A percentile compares a stretch with the other conserved stretches of the same genome.
Evolutionary conservation across 1,140 invertebrate species (phyloP).

Genomic region (Neodiprion lecontei): DNA sequence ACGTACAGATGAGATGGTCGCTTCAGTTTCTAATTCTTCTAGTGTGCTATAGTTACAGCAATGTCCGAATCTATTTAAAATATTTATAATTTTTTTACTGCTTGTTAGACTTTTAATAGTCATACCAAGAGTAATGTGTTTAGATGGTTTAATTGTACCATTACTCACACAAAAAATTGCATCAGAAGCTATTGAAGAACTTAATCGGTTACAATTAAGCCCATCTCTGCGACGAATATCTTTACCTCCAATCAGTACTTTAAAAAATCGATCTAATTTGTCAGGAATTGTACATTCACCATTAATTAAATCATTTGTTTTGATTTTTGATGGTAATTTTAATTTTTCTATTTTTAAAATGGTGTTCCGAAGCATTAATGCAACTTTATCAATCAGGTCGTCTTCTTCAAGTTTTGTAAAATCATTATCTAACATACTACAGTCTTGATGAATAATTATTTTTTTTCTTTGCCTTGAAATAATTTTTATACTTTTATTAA

Average conservation of each 20-base stretch:
- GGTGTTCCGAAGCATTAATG: background rate
- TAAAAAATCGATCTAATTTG: background rate
- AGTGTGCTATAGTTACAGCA: constrained; percentile 16
- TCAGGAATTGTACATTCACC: background rate
- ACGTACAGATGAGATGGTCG: constrained; percentile 1
- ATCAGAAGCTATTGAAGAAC: background rate
- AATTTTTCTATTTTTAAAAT: background rate
- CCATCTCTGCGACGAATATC: background rate
- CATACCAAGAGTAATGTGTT: background rate
- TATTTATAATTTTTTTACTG: constrained; percentile 23
- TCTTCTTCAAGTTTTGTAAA: no score
- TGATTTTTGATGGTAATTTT: background rate
- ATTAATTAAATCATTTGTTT: background rate
- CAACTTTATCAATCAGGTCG: background rate
- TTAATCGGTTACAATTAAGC: background rate
- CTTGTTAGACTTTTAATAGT: constrained; percentile 16
- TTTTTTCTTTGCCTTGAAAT: no score
- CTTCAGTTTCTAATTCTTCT: constrained; percentile 22
- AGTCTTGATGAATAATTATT: no score
- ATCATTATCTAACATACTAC: no score
- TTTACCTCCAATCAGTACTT: background rate
- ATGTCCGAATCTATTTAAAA: constrained; percentile 21
- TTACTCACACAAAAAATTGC: background rate
- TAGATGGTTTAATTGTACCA: background rate
- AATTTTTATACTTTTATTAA: no score